A percentile compares a stretch with the other conserved stretches of the same genome.
Conservation (phyloP, 1,140 invertebrate species). For the Chymomyza costata region DNA sequence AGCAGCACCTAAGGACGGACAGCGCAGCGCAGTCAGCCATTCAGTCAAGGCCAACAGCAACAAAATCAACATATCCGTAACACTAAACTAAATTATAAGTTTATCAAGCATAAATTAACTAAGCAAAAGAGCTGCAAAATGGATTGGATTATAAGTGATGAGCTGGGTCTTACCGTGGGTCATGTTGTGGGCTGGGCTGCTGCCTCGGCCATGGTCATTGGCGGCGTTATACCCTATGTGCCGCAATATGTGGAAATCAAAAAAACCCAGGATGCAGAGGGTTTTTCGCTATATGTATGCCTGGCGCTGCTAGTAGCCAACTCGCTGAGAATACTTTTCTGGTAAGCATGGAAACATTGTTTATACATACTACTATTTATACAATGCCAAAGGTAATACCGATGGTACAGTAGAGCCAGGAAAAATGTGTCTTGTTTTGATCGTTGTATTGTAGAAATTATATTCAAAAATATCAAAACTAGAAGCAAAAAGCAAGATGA, state of each 20-base stretch:
- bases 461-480: too few species aligned
- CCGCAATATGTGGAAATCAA: conserved; percentile 96
- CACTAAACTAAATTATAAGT: conserved; percentile 4
- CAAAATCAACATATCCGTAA: conserved; percentile 50
- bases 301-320: conserved; percentile 95
- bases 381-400: too few species aligned
- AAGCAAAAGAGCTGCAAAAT: conserved; percentile 28
- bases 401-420: too few species aligned
- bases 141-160: conserved; percentile 85
- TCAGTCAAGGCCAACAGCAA: conserved; percentile 4
- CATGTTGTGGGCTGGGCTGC: conserved; percentile 82
- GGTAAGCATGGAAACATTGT: conserved; percentile 81
- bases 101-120: neutral
- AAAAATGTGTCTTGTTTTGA: too few species aligned
- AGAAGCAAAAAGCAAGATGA: too few species aligned
- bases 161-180: conserved; percentile 80
- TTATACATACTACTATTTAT: too few species aligned
- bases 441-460: too few species aligned
- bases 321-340: conserved; percentile 97
- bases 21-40: conserved; percentile 31
- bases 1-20: conserved; percentile 13
- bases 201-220: conserved; percentile 91
- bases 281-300: conserved; percentile 98
- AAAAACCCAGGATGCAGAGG: conserved; percentile 91
- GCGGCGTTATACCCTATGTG: conserved; percentile 89